These are phyloP conservation scores for Drosophila ohnishii DNA, from an alignment of 1,140 invertebrate genomes.

Conservation along the genomic window DNA sequence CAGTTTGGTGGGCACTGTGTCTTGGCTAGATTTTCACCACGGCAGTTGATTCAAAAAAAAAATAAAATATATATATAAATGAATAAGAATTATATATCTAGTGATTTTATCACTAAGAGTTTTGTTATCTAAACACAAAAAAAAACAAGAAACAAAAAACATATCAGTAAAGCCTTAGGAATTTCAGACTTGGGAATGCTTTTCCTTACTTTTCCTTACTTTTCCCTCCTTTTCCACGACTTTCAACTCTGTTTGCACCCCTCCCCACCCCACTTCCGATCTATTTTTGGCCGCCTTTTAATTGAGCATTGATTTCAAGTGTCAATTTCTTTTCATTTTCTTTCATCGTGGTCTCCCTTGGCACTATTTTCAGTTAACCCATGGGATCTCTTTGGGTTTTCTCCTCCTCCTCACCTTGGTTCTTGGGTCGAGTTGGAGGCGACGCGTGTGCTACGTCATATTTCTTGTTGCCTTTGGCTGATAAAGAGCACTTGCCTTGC, in stretches of 20 bases:
- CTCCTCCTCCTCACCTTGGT: neutral
- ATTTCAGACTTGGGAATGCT: conserved; percentile 1
- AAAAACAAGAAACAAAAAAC: neutral
- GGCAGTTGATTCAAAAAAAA: conserved; percentile 6
- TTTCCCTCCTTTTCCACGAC: neutral
- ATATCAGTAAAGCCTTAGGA: conserved; percentile 26
- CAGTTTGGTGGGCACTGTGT: conserved; percentile 9
- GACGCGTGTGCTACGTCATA: conserved; percentile 59
- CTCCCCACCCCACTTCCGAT: neutral
- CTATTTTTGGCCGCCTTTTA: conserved; percentile 22
- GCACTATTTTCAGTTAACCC: conserved; percentile 15
- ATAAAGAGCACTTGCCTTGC: conserved; percentile 51
- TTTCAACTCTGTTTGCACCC: neutral
- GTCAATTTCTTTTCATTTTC: conserved; percentile 35
- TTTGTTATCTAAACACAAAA: conserved; percentile 13
- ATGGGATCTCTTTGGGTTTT: neutral
- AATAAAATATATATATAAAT: too few species aligned
- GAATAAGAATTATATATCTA: neutral
- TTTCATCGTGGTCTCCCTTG: conserved; percentile 10
- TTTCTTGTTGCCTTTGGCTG: conserved; percentile 43
- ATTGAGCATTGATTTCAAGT: conserved; percentile 63
- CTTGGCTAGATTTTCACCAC: conserved; percentile 15
- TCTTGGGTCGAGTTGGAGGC: neutral
- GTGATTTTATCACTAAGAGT: neutral
- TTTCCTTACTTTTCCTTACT: neutral